These are phyloP conservation scores for Cyprinodon tularosa DNA, from an alignment of 2,113 vertebrate species.

Conservation along the genomic window DNA sequence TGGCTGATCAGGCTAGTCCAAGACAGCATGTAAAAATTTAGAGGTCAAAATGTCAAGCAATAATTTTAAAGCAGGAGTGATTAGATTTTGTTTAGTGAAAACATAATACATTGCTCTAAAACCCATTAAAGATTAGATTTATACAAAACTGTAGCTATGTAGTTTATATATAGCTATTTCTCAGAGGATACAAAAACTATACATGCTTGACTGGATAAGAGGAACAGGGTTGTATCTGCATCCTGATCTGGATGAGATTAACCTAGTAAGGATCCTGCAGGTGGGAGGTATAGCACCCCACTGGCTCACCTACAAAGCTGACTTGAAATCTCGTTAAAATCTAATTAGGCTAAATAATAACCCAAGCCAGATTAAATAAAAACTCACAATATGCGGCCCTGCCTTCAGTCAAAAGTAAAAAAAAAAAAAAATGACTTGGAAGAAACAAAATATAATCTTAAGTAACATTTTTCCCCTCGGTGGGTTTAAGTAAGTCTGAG, in stretches of 20 bases:
- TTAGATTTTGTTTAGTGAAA: too few relatives aligned
- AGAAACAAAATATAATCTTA: slow-evolving; percentile 62
- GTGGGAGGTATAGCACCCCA: slow-evolving; percentile 63
- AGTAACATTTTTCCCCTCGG: slow-evolving; percentile 3
- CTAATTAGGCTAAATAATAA: slow-evolving; percentile 75
- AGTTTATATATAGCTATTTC: neutral
- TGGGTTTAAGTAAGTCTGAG: slow-evolving; percentile 34
- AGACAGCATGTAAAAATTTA: too few relatives aligned
- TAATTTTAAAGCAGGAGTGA: too few relatives aligned
- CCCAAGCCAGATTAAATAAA: slow-evolving; percentile 65
- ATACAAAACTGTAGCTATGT: neutral
- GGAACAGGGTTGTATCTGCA: slow-evolving; percentile 3
- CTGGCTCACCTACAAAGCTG: slow-evolving; percentile 52
- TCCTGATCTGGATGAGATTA: slow-evolving; percentile 61
- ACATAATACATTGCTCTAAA: too few relatives aligned
- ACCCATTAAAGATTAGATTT: neutral
- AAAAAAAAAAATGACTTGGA: slow-evolving; percentile 56
- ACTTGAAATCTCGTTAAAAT: slow-evolving; percentile 73
- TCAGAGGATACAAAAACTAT: neutral
- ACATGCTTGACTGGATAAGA: neutral
- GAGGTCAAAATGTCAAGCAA: too few relatives aligned
- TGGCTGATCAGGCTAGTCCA: too few relatives aligned
- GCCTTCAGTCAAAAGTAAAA: slow-evolving; percentile 51
- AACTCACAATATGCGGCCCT: slow-evolving; percentile 52
- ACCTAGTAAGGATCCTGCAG: slow-evolving; percentile 57